Base-by-base conservation (phyloP, 2,888 invertebrate species). In the Aspidiotus destructor region DNA sequence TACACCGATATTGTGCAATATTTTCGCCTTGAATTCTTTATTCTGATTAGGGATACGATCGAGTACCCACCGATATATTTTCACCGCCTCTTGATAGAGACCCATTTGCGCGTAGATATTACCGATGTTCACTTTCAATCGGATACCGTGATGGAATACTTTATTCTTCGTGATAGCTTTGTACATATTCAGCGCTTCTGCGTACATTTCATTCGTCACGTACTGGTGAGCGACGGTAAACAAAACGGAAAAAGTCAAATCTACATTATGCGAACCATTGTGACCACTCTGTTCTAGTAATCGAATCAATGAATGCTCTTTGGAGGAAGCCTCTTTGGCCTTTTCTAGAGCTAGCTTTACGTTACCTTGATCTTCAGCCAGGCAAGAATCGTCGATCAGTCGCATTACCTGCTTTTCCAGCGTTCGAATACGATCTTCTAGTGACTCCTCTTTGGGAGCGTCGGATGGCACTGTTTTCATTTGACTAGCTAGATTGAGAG, bases 21-120 rank as follows among this genome's bases (percentile, higher is more conserved):
- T 94, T 80, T 94, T 95, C 75, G 92, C 88, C 76, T 92, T 91
- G 28, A 77, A 82, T 78, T 92, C 91, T 77, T 94, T 95, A 76
- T 96, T 92, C 67, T 89, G 90, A 53, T 90, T 90, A 0, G 96
- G 93, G 6, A 89, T 89, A 78, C 98, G 98, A 79, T 99, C 99
- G 72, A 99, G 81, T 0, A 98, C 97, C 98, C 98, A 99, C 74
- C 97, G 84, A 77, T 96, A 99, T 82, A 95, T 87, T 81, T 99
- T 99, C 70, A 99, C 86, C 0, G 98, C 97, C 80, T 96, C 93
- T 13, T 89, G 87, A 76, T 89, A 93, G 75, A 92, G 86, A 72
- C 92, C 93, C 83, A 95, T 90, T 79, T 90, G 91, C 75, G 92
- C 92, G 78, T 95, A 93, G 74, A 99, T 94, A 76, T 98, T 98